Conservation (phyloP, 2,797 vertebrate species). For the Phalanger gymnotis region DNA sequence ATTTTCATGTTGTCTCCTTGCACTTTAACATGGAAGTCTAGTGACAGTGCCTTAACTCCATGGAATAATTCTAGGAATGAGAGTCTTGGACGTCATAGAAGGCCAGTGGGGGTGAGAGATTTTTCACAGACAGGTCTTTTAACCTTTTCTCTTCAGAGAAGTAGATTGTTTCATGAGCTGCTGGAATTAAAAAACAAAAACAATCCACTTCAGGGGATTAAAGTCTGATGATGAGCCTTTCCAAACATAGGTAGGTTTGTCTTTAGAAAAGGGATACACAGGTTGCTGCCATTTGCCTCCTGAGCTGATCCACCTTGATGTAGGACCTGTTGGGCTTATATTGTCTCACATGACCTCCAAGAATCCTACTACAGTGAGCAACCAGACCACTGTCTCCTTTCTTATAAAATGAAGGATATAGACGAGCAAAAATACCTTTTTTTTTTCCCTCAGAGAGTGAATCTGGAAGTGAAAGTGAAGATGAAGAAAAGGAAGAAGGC, state of each 20-base stretch:
- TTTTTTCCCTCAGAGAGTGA: slow-evolving; percentile 80
- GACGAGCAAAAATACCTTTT: slow-evolving; percentile 24
- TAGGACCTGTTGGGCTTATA: not conserved
- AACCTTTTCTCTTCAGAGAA: not conserved
- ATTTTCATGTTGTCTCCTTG: not conserved
- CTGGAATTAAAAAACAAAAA: not conserved
- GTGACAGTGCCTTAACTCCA: not conserved
- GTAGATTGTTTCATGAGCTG: not conserved
- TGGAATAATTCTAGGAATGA: slow-evolving; percentile 8
- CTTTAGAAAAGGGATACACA: not conserved
- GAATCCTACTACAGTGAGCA: not conserved
- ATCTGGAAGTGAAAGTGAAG: slow-evolving; percentile 85
- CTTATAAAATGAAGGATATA: not conserved
- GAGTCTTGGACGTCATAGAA: slow-evolving; percentile 1
- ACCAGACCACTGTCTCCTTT: not conserved
- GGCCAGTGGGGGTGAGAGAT: not conserved
- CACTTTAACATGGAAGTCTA: slow-evolving; percentile 27
- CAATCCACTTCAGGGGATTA: not conserved
- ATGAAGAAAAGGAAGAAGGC: slow-evolving; percentile 83
- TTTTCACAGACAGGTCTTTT: not conserved
- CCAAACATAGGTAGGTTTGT: not conserved
- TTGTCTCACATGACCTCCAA: not conserved
- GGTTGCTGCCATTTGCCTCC: not conserved
- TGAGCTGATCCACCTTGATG: not conserved
- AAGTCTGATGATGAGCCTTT: not conserved